Evolutionary conservation across 2,888 invertebrate species (phyloP).

Genomic region (Drosophila subquinaria): DNA sequence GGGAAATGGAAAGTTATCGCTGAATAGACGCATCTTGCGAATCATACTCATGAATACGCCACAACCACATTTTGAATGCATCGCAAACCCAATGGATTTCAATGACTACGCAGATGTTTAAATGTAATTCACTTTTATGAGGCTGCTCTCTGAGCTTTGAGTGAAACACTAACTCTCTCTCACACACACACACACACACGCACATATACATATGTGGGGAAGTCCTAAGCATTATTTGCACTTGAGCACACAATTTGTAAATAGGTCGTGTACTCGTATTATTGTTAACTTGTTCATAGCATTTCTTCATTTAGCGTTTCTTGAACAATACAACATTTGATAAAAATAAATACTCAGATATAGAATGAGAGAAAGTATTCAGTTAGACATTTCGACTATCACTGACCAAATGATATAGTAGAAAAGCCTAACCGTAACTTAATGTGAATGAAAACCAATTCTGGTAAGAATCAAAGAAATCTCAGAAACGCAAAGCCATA

Average conservation of each 20-base stretch:
- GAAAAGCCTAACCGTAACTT: no score
- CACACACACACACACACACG: not conserved
- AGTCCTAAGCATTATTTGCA: constrained; percentile 42
- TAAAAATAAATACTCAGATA: not conserved
- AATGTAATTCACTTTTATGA: constrained; percentile 47
- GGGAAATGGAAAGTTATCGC: constrained; percentile 17
- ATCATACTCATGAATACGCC: constrained; percentile 34
- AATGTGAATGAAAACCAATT: no score
- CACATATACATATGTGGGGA: constrained; percentile 4
- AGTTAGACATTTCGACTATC: no score
- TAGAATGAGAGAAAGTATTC: no score
- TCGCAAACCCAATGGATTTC: constrained; percentile 32
- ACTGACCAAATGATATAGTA: no score
- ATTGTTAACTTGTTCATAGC: constrained; percentile 4
- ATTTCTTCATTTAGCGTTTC: not conserved
- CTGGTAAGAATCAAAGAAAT: no score
- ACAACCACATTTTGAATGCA: constrained; percentile 34
- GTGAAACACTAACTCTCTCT: constrained; percentile 11
- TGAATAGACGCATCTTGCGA: constrained; percentile 31
- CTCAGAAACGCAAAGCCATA: no score
- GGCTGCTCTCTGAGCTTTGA: constrained; percentile 28
- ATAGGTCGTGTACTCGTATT: constrained; percentile 30
- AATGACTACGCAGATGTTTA: constrained; percentile 46
- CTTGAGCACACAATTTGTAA: constrained; percentile 56
- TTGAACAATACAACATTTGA: not conserved